Evolutionary conservation across 2,888 invertebrate species (phyloP).

Genomic region (Drosophila anomalipes): DNA sequence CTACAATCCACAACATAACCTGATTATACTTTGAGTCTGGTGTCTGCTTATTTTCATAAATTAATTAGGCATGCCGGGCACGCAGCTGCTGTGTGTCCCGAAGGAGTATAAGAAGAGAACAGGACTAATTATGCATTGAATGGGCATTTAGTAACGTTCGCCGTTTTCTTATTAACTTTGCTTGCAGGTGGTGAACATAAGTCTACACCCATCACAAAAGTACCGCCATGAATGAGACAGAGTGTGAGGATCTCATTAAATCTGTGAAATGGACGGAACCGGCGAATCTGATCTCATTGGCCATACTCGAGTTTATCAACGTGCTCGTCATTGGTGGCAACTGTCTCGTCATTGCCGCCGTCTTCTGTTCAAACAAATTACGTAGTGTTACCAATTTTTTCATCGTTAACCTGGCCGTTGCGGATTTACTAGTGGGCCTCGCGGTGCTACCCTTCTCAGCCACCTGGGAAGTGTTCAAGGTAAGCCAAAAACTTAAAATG

Average conservation of each 20-base stretch:
- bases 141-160: conserved; percentile 10
- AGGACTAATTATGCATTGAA: conserved; percentile 44
- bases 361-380: conserved; percentile 95
- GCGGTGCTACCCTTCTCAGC: conserved; percentile 98
- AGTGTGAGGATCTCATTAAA: conserved; percentile 92
- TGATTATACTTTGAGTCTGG: neutral
- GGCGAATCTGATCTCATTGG: conserved; percentile 90
- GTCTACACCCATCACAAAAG: conserved; percentile 82
- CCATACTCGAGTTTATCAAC: conserved; percentile 92
- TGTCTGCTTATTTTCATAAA: conserved; percentile 60
- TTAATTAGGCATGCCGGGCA: conserved; percentile 65
- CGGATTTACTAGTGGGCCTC: conserved; percentile 97
- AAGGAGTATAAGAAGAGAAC: neutral
- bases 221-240: conserved; percentile 92
- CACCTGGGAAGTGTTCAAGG: conserved; percentile 96
- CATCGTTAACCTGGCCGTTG: conserved; percentile 98
- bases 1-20: neutral
- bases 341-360: conserved; percentile 96
- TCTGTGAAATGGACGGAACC: conserved; percentile 94
- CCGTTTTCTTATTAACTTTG: conserved; percentile 25
- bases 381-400: conserved; percentile 98
- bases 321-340: conserved; percentile 95
- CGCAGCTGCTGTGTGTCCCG: conserved; percentile 20
- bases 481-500: conserved; percentile 82
- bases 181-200: conserved; percentile 84